Base-by-base conservation (phyloP, 2,888 invertebrate species). In the Sarcophaga rosellei region DNA sequence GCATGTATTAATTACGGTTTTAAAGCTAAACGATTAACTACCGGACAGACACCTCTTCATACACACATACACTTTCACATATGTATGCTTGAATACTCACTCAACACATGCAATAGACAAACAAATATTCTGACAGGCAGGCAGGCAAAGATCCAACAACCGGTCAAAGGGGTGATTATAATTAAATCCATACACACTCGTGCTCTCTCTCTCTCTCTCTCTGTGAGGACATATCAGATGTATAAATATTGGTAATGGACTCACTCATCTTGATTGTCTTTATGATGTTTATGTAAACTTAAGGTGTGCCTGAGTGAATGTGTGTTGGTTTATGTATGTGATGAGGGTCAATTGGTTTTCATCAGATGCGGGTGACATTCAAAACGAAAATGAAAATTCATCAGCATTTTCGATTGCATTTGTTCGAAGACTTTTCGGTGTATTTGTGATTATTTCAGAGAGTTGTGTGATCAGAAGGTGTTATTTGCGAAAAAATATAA, bases 1-100 rank as follows among this genome's bases (percentile, higher is more conserved):
- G 88, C 84, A 89, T 89, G 89, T 90, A 92, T 92, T 92, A 91
- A 92, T 92, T 91, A 91, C 90, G 86, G 47, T 12, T 53, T 15
- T 15, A 85, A 81, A 83, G 83, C 78, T 69, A 85, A 85, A 76
- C 83, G 85, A 81, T 84, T 84, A 83, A 69, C 80, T 84, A 61
- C 17, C 1, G 20, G 44, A 25, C 63, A 63, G 17, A 75, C 86
- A 70, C 63, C 84, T 47, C 80, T 70, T n/a, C 25, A 57, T 63
- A 83, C 70, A 76, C 17, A 44, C 66, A 66, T 15, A 63, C 57
- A 57, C 57, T 23, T 23, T 2, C 23, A 8, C 53, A 8, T 3
- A 10, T 53, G 8, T 12, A 53, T 4, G 53, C 47, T 57, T 62
- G 23, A 17, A 57, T 35, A 57, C n/a, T 45, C 21, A 57, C 23